Base-by-base conservation (phyloP, 2,797 vertebrate species). In the Oryzias dopingdopingensis region DNA sequence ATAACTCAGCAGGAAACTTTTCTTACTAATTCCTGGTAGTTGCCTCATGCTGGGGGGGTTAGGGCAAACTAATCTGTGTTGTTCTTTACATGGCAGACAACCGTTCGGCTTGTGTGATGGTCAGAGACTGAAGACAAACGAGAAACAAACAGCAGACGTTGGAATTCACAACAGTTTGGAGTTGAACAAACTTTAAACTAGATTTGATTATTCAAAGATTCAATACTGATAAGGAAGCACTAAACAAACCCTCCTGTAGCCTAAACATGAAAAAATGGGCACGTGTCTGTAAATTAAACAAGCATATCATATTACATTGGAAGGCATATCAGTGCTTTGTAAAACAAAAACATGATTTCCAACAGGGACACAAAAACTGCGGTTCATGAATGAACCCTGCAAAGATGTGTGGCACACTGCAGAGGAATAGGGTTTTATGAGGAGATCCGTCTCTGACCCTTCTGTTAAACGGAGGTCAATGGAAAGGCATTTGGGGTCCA, bases 1-100 rank as follows among this genome's bases (percentile, higher is more conserved):
- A 48, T 13, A 70, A 59, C 69, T 50, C 72, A 74, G 80, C 74
- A 53, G 70, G 79, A 63, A 54, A 62, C 54, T 23, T 70, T 52
- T 59, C 62, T 29, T 37, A 37, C 10, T 37, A 37, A 37, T 37
- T 37, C 32, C 32, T 12, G 32, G 32, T 37, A 13, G 32, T 37
- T 48, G 10, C 54, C 67, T 59, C 62, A 67, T 59, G 49, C 61
- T 72, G 59, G 67, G 40, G 63, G 48, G 56, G 65, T 73, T 47
- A 48, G 49, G 53, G 45, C 20, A 67, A 60, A 49, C 60, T 49
- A 56, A 79, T 76, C 61, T 74, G 59, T 46, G n/a, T 52, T 69
- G 56, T 2, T 47, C 14, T 43, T 20, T 14, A 32, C 50, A 22
- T 14, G 14, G 16, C 14, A n/a, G 29, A 52, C 0, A 7, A 52